Conservation (phyloP, 2,888 invertebrate genomes). For the Patella depressa region DNA sequence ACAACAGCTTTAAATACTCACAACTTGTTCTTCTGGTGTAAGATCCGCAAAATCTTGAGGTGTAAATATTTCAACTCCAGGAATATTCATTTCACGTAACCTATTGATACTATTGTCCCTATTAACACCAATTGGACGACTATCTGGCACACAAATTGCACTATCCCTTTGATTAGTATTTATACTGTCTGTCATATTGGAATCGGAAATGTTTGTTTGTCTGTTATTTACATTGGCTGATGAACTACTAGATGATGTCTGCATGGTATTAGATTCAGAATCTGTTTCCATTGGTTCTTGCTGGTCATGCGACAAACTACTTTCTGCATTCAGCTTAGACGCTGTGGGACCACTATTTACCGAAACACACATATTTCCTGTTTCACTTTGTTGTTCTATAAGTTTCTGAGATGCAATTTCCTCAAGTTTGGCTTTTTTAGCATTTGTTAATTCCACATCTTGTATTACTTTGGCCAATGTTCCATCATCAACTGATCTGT, state of each 20-base stretch:
- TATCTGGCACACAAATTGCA: conserved; percentile 14
- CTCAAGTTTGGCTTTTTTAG: conserved; percentile 52
- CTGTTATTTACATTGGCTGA: not conserved
- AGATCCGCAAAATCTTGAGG: conserved; percentile 58
- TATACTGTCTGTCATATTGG: not conserved
- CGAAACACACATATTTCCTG: conserved; percentile 4
- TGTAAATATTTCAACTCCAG: conserved; percentile 59
- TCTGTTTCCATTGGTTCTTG: not conserved
- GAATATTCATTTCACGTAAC: conserved; percentile 51
- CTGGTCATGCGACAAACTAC: not conserved
- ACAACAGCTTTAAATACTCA: conserved; percentile 29
- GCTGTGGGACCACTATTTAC: conserved; percentile 16
- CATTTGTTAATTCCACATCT: conserved; percentile 57
- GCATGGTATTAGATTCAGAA: conserved; percentile 15
- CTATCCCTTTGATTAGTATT: not conserved
- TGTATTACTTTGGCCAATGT: conserved; percentile 47
- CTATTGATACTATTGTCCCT: conserved; percentile 34
- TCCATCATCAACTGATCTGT: conserved; percentile 56
- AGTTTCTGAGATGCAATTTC: conserved; percentile 35
- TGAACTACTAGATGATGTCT: not conserved
- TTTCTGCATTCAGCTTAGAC: too few relatives aligned
- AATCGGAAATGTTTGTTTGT: not conserved
- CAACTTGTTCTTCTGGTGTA: conserved; percentile 58
- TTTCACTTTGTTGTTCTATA: conserved; percentile 14
- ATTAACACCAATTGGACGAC: not conserved